phyloP scores from a whole-genome alignment of 2,888 invertebrate species.

The Panopea generosa region DNA sequence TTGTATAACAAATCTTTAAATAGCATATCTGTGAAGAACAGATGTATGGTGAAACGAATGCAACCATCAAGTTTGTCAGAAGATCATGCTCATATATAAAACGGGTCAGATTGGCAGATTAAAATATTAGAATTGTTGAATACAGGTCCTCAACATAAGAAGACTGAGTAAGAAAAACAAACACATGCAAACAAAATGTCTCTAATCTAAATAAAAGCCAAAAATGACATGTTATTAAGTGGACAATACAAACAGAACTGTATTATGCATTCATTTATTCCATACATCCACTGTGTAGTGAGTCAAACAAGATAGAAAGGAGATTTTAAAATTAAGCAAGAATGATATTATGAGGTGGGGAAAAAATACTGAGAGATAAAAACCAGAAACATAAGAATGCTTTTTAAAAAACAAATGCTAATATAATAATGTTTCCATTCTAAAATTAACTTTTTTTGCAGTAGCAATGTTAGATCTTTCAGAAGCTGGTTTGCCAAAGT shows the following conservation, averaged over 20 bases:
- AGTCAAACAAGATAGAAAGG: neutral
- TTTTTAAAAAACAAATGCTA: neutral
- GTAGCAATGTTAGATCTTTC: no score
- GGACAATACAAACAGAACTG: conserved; percentile 56
- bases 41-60: conserved; percentile 64
- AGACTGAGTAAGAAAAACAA: no score
- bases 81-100: neutral
- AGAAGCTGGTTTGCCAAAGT: no score
- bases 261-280: conserved; percentile 69
- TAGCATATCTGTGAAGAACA: neutral
- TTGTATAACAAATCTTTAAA: no score
- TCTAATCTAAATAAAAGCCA: conserved; percentile 55
- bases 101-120: no score
- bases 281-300: conserved; percentile 69
- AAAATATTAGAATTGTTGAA: no score
- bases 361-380: conserved; percentile 1
- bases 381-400: neutral
- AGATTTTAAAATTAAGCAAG: conserved; percentile 36
- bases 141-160: no score
- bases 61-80: conserved; percentile 16
- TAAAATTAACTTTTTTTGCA: no score
- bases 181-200: conserved; percentile 54
- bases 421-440: neutral
- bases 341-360: conserved; percentile 23
- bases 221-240: conserved; percentile 36